Percentiles rank a stretch among this genome's conserved stretches.
These are phyloP conservation scores for Caenorhabditis sinica DNA, from an alignment of 2,888 invertebrate species.

Conservation along the genomic window DNA sequence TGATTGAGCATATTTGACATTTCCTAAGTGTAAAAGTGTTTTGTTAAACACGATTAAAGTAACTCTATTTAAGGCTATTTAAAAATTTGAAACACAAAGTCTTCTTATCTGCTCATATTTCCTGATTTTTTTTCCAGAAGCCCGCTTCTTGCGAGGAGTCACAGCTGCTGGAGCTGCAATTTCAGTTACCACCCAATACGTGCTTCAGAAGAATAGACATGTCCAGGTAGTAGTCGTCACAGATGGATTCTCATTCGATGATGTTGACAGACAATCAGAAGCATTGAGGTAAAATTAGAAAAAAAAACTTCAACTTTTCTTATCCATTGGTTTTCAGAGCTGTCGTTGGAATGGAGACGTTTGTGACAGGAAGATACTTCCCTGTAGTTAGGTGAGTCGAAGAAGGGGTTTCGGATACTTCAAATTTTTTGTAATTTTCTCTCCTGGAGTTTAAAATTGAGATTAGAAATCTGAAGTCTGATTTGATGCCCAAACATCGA, in stretches of 20 bases:
- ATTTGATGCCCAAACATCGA: neutral
- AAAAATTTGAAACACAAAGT: neutral
- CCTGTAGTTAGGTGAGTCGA: constrained; percentile 70
- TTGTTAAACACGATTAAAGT: too few species aligned
- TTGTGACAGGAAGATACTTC: constrained; percentile 69
- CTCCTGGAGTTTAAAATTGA: too few species aligned
- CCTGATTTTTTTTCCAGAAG: constrained; percentile 53
- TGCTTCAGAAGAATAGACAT: constrained; percentile 47
- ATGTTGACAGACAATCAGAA: constrained; percentile 67
- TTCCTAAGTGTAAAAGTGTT: too few species aligned
- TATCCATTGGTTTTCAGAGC: constrained; percentile 48
- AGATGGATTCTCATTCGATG: constrained; percentile 79
- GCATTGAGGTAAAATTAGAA: constrained; percentile 60
- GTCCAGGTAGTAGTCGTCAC: constrained; percentile 76
- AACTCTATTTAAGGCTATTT: too few species aligned
- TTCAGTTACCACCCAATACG: constrained; percentile 66
- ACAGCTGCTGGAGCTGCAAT: constrained; percentile 77
- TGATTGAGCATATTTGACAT: too few species aligned
- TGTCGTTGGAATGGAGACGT: constrained; percentile 47
- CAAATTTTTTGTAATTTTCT: too few species aligned
- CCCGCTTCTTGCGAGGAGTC: constrained; percentile 72
- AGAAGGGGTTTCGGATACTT: too few species aligned
- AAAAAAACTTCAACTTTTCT: constrained; percentile 13
- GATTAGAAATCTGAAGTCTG: neutral
- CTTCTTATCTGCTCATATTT: too few species aligned